A percentile compares a stretch with the other conserved stretches of the same genome.
These are phyloP conservation scores for Myripristis jacobus DNA, from an alignment of 2,797 vertebrate species.

Conservation along the genomic window DNA sequence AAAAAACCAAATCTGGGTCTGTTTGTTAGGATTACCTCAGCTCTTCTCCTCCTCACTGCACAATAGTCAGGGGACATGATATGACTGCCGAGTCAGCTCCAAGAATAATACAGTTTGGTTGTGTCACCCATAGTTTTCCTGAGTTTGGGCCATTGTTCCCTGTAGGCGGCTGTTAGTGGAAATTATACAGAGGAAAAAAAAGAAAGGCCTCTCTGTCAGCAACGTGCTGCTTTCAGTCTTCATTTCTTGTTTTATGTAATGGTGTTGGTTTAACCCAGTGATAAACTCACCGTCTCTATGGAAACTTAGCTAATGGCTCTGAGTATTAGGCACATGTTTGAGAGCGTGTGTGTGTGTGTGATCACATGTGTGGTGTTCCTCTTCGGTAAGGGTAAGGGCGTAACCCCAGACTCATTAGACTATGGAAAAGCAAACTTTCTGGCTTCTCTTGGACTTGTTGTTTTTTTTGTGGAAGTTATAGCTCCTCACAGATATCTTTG, in stretches of 20 bases:
- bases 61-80: neutral
- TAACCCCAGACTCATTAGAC: constrained; percentile 51
- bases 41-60: neutral
- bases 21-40: constrained; percentile 3
- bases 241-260: constrained; percentile 16
- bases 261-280: constrained; percentile 4
- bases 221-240: neutral
- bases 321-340: constrained; percentile 54
- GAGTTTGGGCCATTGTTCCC: constrained; percentile 27
- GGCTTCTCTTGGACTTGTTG: constrained; percentile 37
- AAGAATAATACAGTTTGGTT: constrained; percentile 23
- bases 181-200: neutral
- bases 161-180: constrained; percentile 10
- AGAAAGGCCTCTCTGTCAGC: neutral
- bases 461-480: constrained; percentile 15
- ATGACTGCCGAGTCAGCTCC: neutral
- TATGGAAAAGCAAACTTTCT: constrained; percentile 51
- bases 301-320: constrained; percentile 60
- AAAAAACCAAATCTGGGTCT: neutral
- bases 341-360: constrained; percentile 14
- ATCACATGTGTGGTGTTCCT: constrained; percentile 34
- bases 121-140: constrained; percentile 17
- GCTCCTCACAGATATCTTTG: constrained; percentile 30
- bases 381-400: constrained; percentile 35
- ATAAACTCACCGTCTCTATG: constrained; percentile 30